Conservation (phyloP, 2,113 vertebrate genomes). For the rat (Rattus norvegicus) region DNA sequence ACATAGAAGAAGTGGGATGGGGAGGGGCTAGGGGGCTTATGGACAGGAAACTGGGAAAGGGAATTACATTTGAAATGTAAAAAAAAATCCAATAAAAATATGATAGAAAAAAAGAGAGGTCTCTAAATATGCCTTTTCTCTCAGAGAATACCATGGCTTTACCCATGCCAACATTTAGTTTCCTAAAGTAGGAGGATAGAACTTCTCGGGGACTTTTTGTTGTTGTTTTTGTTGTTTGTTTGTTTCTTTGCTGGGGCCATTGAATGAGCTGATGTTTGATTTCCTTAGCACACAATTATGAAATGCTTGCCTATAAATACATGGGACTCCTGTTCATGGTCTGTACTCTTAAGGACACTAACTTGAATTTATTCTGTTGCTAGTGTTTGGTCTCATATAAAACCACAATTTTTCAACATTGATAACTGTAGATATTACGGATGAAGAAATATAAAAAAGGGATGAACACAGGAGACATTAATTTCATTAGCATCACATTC, state of each 20-base stretch:
- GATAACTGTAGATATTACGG: background rate
- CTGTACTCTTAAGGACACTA: background rate
- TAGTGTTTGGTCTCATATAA: background rate
- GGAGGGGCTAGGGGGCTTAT: too few relatives aligned
- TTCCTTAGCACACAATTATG: background rate
- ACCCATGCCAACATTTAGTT: background rate
- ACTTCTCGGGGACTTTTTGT: background rate
- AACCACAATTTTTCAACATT: slow-evolving; percentile 19
- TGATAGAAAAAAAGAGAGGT: background rate
- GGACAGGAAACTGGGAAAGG: too few relatives aligned
- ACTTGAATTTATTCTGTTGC: slow-evolving; percentile 14
- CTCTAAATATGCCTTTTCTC: background rate
- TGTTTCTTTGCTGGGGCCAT: background rate
- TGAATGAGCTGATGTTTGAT: background rate
- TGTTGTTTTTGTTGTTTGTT: background rate
- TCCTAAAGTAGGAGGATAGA: background rate
- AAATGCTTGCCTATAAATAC: background rate
- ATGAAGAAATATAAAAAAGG: background rate
- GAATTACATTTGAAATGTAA: too few relatives aligned
- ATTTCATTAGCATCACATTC: background rate
- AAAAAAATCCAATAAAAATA: too few relatives aligned
- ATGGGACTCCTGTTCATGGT: background rate
- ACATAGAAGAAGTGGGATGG: too few relatives aligned
- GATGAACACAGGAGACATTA: background rate
- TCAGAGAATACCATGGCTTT: background rate